Evolutionary conservation across 1,140 invertebrate genomes (phyloP), one percentile per base, ranked within the genome.

Genomic region (Centruroides sculpturatus): DNA sequence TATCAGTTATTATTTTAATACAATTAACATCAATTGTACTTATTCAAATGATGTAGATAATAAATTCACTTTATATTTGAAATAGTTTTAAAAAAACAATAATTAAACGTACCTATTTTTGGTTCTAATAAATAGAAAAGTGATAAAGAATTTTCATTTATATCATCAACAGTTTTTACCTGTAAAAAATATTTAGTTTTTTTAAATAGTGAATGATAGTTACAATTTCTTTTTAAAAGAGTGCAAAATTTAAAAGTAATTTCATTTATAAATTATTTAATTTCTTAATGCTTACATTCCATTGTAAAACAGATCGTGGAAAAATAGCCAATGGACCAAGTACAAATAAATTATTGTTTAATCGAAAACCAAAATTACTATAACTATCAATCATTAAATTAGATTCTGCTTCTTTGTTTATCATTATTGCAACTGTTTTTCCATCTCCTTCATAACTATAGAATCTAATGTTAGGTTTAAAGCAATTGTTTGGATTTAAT

Each of bases 121-220:
- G 92, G 92, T 66, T 89, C 84, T 7, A 96, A 65, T 8, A 85
- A 65, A 47, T 77, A 79, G 68, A 97, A 92, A 35, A 95, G 73
- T 4, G 79, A 74, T 5, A 96, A 74, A 1, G 86, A 85, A 4
- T 88, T 79, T 69, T 83, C 80, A 63, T 79, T 87, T 54, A 97
- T 85, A 34, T 90, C 81, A 3, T 79, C 69, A 8, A 78, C 74
- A 11, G 72, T 73, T 10, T 58, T 53, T 0, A 41, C 41, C 41
- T 41, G 41, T 6, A 41, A 41, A 41, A 41, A 23, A 41, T 6
- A 41, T 41, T 5, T 41, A 41, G 0, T 41, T 41, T n/a, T 41
- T 41, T 41, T 23, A 23, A 23, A 23, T 23, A 23, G 23, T 23
- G 23, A 23, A 23, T 23, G 23, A 23, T 23, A 23, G 23, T 23